Evolutionary conservation across 2,797 vertebrate genomes (phyloP).

Genomic region (Clarias laeviceps): DNA sequence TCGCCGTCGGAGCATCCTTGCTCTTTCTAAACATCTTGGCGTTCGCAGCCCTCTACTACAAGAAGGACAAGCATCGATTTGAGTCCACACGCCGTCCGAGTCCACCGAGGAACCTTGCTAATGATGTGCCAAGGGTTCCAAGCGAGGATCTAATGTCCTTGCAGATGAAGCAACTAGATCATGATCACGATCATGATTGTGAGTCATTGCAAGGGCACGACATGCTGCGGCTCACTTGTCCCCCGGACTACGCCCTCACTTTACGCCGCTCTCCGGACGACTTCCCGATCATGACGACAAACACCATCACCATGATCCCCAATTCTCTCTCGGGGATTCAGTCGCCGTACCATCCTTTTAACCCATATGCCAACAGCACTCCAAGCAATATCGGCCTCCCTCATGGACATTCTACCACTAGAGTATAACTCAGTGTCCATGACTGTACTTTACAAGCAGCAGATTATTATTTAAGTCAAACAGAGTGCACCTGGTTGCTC

Average conservation of each 20-base stretch:
- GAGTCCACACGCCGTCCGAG: slow-evolving; percentile 89
- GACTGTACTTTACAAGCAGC: slow-evolving; percentile 34
- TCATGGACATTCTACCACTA: slow-evolving; percentile 94
- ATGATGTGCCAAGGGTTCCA: slow-evolving; percentile 87
- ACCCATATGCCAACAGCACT: slow-evolving; percentile 81
- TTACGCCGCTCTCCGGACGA: slow-evolving; percentile 92
- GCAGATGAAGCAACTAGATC: slow-evolving; percentile 95
- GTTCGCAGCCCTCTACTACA: slow-evolving; percentile 92
- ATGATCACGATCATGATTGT: slow-evolving; percentile 79
- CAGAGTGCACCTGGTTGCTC: slow-evolving; percentile 43
- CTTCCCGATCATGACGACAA: slow-evolving; percentile 91
- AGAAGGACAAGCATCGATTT: slow-evolving; percentile 92
- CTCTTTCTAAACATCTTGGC: slow-evolving; percentile 95
- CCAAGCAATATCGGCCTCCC: slow-evolving; percentile 93
- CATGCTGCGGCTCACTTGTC: slow-evolving; percentile 84
- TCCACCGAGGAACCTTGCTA: slow-evolving; percentile 83
- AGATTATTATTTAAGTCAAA: slow-evolving; percentile 45
- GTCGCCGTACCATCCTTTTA: slow-evolving; percentile 91
- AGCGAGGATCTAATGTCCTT: slow-evolving; percentile 93
- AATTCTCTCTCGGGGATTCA: slow-evolving; percentile 89
- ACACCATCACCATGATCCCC: slow-evolving; percentile 97
- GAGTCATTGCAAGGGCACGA: slow-evolving; percentile 82
- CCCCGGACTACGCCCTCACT: slow-evolving; percentile 92
- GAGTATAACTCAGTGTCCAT: slow-evolving; percentile 84
- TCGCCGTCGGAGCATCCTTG: slow-evolving; percentile 91